Percentiles rank a stretch among this genome's conserved stretches.
Evolutionary conservation across 2,888 invertebrate species (phyloP).

Genomic region (Drosophila dives): DNA sequence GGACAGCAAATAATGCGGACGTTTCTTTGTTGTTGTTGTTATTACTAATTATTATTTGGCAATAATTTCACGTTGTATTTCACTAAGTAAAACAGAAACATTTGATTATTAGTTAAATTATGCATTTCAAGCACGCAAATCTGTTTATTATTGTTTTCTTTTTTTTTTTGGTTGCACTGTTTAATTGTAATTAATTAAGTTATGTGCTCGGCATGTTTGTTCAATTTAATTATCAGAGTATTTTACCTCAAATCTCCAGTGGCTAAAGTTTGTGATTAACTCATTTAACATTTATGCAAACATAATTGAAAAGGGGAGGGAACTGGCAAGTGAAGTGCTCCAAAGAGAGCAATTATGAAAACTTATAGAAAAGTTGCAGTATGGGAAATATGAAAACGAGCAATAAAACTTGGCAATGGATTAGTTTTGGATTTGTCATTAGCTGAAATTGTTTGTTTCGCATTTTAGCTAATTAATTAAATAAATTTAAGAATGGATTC

Average conservation of each 20-base stretch:
- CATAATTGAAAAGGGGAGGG: conserved; percentile 3
- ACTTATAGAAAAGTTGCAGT: not conserved
- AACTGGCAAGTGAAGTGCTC: conserved; percentile 5
- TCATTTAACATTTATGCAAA: conserved; percentile 18
- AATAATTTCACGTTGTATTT: conserved; percentile 44
- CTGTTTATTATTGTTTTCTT: conserved; percentile 20
- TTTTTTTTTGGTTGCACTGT: conserved; percentile 16
- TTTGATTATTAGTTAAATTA: conserved; percentile 27
- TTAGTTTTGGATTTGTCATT: not conserved
- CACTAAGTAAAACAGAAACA: conserved; percentile 42
- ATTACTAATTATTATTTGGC: conserved; percentile 43
- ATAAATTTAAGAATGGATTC: not conserved
- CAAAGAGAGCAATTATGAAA: conserved; percentile 8
- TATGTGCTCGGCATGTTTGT: conserved; percentile 23
- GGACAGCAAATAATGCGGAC: conserved; percentile 48
- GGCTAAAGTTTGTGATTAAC: conserved; percentile 1
- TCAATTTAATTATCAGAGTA: conserved; percentile 6
- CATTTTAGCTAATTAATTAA: no score
- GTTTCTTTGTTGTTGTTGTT: conserved; percentile 20
- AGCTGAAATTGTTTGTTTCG: not conserved
- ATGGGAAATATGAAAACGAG: not conserved
- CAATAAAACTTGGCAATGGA: not conserved
- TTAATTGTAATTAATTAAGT: conserved; percentile 43
- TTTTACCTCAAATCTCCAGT: not conserved
- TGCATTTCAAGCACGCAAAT: conserved; percentile 28